phyloP scores from a whole-genome alignment of 2,797 vertebrate genomes.

The Cichlasoma orientale region DNA sequence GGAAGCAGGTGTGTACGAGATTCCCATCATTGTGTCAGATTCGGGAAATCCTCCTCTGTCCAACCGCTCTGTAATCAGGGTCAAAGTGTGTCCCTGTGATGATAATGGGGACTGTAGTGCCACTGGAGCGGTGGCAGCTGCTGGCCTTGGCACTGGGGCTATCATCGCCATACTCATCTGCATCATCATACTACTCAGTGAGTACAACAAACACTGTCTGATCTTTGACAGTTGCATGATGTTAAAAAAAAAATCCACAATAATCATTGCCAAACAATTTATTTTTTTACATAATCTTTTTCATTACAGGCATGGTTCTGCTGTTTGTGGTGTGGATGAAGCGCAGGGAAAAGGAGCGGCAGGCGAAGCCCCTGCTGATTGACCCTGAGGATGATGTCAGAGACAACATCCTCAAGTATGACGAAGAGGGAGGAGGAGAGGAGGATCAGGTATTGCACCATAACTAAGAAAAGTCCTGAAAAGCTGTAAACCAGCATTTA shows the following conservation, averaged over 20 bases:
- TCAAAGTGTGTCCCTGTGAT: constrained; percentile 97
- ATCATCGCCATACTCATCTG: constrained; percentile 96
- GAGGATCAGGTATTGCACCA: constrained; percentile 90
- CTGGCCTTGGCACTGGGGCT: constrained; percentile 94
- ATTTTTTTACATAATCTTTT: neutral
- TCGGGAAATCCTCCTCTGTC: constrained; percentile 96
- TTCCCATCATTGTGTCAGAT: constrained; percentile 93
- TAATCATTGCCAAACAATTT: neutral
- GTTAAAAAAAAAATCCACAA: neutral
- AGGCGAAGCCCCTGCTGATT: constrained; percentile 95
- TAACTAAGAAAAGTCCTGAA: neutral
- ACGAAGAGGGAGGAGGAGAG: constrained; percentile 97
- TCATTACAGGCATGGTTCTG: constrained; percentile 90
- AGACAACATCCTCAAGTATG: constrained; percentile 98
- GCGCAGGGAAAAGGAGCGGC: constrained; percentile 93
- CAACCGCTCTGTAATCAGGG: constrained; percentile 91
- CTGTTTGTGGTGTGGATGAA: constrained; percentile 97
- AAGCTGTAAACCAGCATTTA: neutral
- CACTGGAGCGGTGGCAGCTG: constrained; percentile 90
- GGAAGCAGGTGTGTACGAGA: constrained; percentile 89
- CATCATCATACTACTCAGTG: constrained; percentile 93
- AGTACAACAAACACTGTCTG: constrained; percentile 62
- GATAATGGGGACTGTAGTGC: constrained; percentile 94
- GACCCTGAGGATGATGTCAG: constrained; percentile 97
- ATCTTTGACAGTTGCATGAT: neutral